These are phyloP conservation scores for Cariama cristata DNA, from an alignment of 2,113 vertebrate species.

Conservation along the genomic window DNA sequence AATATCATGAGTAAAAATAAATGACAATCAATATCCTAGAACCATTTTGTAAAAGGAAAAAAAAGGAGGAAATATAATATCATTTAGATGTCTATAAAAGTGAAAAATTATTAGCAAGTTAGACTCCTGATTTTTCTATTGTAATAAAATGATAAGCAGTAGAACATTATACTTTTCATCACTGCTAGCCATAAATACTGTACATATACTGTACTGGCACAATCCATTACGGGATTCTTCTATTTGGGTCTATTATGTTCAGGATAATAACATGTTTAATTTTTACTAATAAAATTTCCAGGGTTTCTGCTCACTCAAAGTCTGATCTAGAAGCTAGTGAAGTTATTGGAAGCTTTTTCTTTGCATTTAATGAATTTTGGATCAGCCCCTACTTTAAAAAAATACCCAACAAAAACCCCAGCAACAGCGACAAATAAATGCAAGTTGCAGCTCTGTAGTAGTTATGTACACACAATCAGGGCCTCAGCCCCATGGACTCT, in stretches of 20 bases:
- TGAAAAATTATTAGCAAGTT: slow-evolving; percentile 67
- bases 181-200: slow-evolving; percentile 31
- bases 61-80: slow-evolving; percentile 71
- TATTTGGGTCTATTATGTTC: slow-evolving; percentile 55
- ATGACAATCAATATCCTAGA: slow-evolving; percentile 81
- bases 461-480: not conserved
- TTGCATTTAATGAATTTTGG: not conserved
- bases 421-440: not conserved
- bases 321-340: not conserved
- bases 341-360: not conserved
- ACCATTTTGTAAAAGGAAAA: slow-evolving; percentile 69
- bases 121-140: slow-evolving; percentile 58
- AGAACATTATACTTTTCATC: slow-evolving; percentile 50
- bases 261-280: slow-evolving; percentile 44
- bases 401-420: not conserved
- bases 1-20: slow-evolving; percentile 78
- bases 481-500: not conserved
- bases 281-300: slow-evolving; percentile 55
- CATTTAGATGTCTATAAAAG: slow-evolving; percentile 69
- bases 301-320: not conserved
- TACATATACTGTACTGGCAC: slow-evolving; percentile 20
- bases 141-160: slow-evolving; percentile 45
- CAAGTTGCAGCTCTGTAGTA: not conserved
- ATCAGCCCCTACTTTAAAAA: not conserved
- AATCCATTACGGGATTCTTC: slow-evolving; percentile 55